A percentile compares a stretch with the other conserved stretches of the same genome.
Evolutionary conservation across 2,113 vertebrate genomes (phyloP).

Genomic region (Atherinomorus stipes): DNA sequence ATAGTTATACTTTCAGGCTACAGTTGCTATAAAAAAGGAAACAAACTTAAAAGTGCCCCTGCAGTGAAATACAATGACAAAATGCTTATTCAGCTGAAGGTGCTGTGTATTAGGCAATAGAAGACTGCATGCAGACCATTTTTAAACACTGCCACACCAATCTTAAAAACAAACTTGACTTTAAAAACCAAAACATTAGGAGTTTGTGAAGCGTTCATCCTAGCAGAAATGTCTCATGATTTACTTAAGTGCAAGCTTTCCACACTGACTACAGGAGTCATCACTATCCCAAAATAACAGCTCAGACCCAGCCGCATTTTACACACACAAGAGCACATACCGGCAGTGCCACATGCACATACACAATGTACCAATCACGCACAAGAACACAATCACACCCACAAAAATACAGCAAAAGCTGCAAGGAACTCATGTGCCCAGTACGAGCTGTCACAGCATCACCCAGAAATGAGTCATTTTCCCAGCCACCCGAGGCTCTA

Average conservation of each 20-base stretch:
- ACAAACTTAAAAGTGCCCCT: conserved; percentile 36
- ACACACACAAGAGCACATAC: conserved; percentile 22
- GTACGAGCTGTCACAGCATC: conserved; percentile 66
- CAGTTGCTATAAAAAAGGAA: conserved; percentile 6
- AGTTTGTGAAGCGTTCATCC: conserved; percentile 5
- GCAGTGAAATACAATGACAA: conserved; percentile 27
- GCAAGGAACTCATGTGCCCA: conserved; percentile 52
- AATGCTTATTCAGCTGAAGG: conserved; percentile 57
- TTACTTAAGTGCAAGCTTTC: conserved; percentile 33
- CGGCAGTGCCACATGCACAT: neutral
- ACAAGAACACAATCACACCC: conserved; percentile 54
- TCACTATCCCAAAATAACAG: conserved; percentile 62
- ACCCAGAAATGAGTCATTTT: conserved; percentile 64
- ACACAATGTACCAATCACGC: conserved; percentile 34
- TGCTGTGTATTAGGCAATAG: conserved; percentile 2
- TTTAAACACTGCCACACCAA: neutral
- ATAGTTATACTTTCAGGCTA: conserved; percentile 15
- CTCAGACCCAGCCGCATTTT: conserved; percentile 54
- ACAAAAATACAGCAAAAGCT: conserved; percentile 51
- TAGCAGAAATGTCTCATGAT: conserved; percentile 14
- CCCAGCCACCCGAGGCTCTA: conserved; percentile 42
- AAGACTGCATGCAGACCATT: neutral
- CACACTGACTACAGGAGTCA: conserved; percentile 33
- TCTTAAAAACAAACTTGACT: conserved; percentile 10
- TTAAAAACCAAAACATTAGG: neutral